Conservation (phyloP, 2,113 vertebrate species). For the Laterallus jamaicensis region DNA sequence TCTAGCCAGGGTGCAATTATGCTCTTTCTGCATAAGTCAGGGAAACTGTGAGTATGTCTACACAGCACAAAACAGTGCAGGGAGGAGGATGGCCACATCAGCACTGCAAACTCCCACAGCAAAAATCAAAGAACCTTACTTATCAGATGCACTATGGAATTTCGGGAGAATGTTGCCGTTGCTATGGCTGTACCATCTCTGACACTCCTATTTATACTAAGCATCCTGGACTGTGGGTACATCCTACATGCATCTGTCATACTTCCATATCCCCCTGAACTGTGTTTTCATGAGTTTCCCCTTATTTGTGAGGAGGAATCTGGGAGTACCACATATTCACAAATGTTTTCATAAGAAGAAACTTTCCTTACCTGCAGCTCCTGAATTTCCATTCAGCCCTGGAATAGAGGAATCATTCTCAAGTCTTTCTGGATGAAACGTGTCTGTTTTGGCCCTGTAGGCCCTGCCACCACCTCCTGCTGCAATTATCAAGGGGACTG, state of each 20-base stretch:
- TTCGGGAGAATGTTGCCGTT: not conserved
- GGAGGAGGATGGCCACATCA: not conserved
- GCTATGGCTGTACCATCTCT: not conserved
- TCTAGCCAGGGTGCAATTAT: not conserved
- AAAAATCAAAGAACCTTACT: not conserved
- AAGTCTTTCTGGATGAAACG: conserved; percentile 82
- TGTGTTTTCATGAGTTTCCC: not conserved
- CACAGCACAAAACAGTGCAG: not conserved
- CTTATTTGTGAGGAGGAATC: not conserved
- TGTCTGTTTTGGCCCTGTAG: conserved; percentile 84
- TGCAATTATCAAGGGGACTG: conserved; percentile 89
- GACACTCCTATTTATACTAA: not conserved
- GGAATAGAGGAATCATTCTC: conserved; percentile 85
- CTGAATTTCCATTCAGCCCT: conserved; percentile 90
- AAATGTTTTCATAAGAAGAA: not conserved
- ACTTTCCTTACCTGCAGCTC: conserved; percentile 84
- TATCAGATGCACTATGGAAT: not conserved
- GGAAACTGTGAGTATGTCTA: not conserved
- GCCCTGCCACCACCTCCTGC: conserved; percentile 95
- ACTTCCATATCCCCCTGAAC: not conserved
- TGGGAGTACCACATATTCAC: not conserved
- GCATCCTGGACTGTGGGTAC: not conserved
- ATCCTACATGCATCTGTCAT: not conserved
- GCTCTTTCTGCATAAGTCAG: not conserved
- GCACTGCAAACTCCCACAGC: not conserved